phyloP scores from a whole-genome alignment of 2,113 vertebrate species.

The Dasyurus viverrinus region DNA sequence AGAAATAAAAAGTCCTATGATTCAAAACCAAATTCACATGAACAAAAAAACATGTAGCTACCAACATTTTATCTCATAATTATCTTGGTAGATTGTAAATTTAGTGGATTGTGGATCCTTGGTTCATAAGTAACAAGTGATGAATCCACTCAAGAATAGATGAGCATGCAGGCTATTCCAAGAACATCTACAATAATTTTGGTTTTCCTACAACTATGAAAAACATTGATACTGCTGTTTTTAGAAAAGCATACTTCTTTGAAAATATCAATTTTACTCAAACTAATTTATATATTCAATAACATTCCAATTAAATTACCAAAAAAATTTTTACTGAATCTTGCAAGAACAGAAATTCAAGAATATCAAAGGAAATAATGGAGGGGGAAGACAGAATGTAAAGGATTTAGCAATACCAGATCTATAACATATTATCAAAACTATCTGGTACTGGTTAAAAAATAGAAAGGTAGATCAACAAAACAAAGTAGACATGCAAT shows the following conservation, averaged over 20 bases:
- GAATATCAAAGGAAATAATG: no score
- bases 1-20: not conserved
- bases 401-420: no score
- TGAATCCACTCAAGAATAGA: slow-evolving; percentile 88
- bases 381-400: no score
- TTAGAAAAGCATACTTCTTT: slow-evolving; percentile 91
- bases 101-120: not conserved
- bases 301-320: no score
- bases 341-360: no score
- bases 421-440: no score
- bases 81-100: not conserved
- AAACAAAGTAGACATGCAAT: no score
- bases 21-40: not conserved
- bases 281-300: no score
- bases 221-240: slow-evolving; percentile 89
- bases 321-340: no score
- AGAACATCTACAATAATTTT: slow-evolving; percentile 86
- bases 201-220: slow-evolving; percentile 88
- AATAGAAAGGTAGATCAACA: no score
- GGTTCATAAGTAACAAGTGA: slow-evolving; percentile 72
- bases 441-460: no score
- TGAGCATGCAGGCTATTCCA: slow-evolving; percentile 88
- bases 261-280: not conserved
- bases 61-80: not conserved
- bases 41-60: not conserved